Evolutionary conservation across 2,113 vertebrate species (phyloP).

Genomic region (Myiozetetes cayanensis): DNA sequence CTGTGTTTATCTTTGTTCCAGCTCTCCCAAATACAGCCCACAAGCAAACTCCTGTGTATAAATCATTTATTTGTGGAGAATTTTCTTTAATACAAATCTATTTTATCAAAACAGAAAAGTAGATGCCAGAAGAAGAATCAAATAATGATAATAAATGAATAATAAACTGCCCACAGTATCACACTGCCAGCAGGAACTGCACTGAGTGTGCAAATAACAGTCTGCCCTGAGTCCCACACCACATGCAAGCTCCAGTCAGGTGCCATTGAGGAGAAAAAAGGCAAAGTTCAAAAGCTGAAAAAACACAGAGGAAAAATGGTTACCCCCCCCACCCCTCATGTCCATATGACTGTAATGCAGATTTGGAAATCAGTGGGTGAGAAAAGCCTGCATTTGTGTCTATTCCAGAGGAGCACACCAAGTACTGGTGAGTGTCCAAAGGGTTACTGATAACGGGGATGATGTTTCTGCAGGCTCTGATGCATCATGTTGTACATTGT

Average conservation of each 20-base stretch:
- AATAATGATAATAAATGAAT: no score
- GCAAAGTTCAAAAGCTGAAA: neutral
- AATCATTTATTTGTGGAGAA: neutral
- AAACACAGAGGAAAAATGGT: neutral
- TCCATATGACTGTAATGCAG: rapidly evolving
- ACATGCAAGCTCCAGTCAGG: neutral
- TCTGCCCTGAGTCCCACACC: neutral
- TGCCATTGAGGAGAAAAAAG: neutral
- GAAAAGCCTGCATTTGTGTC: neutral
- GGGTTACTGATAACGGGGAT: neutral
- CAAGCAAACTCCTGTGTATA: neutral
- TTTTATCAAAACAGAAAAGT: neutral
- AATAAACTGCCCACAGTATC: neutral
- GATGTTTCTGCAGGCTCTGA: neutral
- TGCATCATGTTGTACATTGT: neutral
- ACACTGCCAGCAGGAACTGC: neutral
- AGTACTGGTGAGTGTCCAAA: rapidly evolving
- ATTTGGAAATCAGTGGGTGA: neutral
- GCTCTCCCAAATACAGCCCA: neutral
- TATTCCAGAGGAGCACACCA: neutral
- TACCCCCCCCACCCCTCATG: rapidly evolving
- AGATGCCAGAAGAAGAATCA: neutral
- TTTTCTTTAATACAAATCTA: neutral
- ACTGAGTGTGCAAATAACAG: rapidly evolving
- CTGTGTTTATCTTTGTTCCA: neutral